Conservation (phyloP, 1,140 invertebrate genomes). For the Arion vulgaris region DNA sequence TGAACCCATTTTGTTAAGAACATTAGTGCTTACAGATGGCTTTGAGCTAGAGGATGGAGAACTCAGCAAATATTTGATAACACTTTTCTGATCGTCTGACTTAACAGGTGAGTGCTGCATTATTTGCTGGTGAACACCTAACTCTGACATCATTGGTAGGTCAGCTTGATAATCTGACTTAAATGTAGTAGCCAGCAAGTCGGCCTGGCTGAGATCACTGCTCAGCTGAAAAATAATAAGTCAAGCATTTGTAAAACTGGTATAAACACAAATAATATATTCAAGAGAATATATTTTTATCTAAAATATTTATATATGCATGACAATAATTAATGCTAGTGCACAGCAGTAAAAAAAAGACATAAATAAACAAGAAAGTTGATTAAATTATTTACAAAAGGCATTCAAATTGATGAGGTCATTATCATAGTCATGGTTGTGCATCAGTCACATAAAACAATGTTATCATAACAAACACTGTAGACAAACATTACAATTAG, state of each 20-base stretch:
- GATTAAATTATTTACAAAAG: no score
- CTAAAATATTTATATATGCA: no score
- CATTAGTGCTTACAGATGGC: slow-evolving; percentile 43
- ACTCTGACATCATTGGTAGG: neutral
- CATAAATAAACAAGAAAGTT: no score
- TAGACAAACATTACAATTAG: no score
- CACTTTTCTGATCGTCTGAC: slow-evolving; percentile 44
- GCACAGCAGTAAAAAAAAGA: no score
- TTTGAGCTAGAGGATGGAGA: slow-evolving; percentile 53
- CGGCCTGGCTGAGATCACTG: neutral
- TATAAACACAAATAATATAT: no score
- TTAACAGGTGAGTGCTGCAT: slow-evolving; percentile 41
- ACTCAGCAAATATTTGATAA: slow-evolving; percentile 60
- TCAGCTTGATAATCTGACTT: slow-evolving; percentile 16
- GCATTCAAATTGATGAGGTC: no score
- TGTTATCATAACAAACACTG: no score
- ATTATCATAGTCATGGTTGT: no score
- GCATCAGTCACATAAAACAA: no score
- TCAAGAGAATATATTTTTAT: no score
- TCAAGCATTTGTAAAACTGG: neutral
- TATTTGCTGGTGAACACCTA: neutral
- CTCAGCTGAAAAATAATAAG: neutral
- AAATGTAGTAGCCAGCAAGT: neutral
- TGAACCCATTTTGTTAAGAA: slow-evolving; percentile 36
- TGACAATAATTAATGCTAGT: no score